Base-by-base conservation (phyloP, 1,140 invertebrate species). In the Callitettix versicolor region DNA sequence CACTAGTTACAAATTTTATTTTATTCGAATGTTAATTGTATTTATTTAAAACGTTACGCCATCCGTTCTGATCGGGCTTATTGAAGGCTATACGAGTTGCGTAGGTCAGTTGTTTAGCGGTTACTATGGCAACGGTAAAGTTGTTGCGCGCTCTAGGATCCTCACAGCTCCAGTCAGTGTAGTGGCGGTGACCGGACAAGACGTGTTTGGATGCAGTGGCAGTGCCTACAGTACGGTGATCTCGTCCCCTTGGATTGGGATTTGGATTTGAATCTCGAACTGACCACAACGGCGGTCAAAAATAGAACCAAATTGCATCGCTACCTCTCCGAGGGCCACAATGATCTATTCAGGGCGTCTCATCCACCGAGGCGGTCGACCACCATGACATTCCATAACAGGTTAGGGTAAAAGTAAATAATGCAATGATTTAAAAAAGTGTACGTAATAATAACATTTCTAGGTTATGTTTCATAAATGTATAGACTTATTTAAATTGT, bases 211-310 rank as follows among this genome's bases (percentile, higher is more conserved):
- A 51, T 51, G 48, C 24, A 26, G 48, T 33, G 21, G 48, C 30
- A 34, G 22, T 26, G 24, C 18, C 14, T 21, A 15, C 33, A 15
- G 14, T 51, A 51, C 48, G 48, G 36, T 34, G 30, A 38, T 2
- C 26, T 30, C 26, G 30, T 53, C 44, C 56, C 56, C 12, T 41
- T 57, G 17, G 56, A 57, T 14, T 57, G 56, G 56, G 56, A 57
- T 41, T 30, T 57, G 50, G 56, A 57, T 48, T n/a, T 57, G 21
- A 57, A 57, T 24, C 56, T 57, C 14, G 56, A 57, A 41, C 24
- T 57, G 56, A 57, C 56, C 20, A 20, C 55, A 1, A 30, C 26
- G 26, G 26, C 26, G 26, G 26, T 30, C 26, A 21, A 22, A 20
- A 15, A 24, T 15, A 24, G 42, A 15, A 47, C 49, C 48, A 57